Evolutionary conservation across 2,888 invertebrate genomes (phyloP).

Genomic region (Tricholauxania praeusta): DNA sequence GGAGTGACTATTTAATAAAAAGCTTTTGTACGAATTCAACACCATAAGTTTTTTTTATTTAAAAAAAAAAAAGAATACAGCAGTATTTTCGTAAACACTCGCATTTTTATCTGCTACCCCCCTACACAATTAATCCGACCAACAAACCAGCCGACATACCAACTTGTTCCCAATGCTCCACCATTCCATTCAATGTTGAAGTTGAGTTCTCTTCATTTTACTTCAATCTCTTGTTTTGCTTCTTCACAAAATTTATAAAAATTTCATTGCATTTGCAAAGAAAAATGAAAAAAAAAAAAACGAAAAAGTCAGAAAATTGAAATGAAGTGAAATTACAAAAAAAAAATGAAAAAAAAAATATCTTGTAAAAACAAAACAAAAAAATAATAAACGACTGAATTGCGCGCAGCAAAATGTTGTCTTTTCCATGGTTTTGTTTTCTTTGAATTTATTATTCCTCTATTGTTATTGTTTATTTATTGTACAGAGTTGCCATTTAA

Average conservation of each 20-base stretch:
- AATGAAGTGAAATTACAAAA: constrained; percentile 35
- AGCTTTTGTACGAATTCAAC: no score
- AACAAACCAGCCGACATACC: not conserved
- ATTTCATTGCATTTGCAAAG: constrained; percentile 11
- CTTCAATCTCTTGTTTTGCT: constrained; percentile 10
- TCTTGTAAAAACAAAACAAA: constrained; percentile 44
- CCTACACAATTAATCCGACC: not conserved
- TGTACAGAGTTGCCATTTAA: constrained; percentile 43
- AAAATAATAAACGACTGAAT: constrained; percentile 47
- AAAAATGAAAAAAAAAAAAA: constrained; percentile 34
- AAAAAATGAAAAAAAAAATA: constrained; percentile 31
- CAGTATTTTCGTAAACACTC: no score
- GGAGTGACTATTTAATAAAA: no score
- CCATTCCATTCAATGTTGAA: constrained; percentile 1
- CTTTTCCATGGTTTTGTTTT: constrained; percentile 28
- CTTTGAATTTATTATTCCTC: constrained; percentile 32
- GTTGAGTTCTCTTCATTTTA: not conserved
- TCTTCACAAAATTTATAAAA: not conserved
- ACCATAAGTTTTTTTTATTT: no score
- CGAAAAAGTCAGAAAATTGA: constrained; percentile 22
- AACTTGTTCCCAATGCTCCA: not conserved
- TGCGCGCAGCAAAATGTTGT: constrained; percentile 46
- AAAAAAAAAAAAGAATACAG: no score
- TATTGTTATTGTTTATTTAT: constrained; percentile 26
- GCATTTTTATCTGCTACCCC: no score